Percentiles rank a stretch among this genome's conserved stretches.
These are phyloP conservation scores for Zaprionus africanus DNA, from an alignment of 1,140 invertebrate genomes.

Conservation along the genomic window DNA sequence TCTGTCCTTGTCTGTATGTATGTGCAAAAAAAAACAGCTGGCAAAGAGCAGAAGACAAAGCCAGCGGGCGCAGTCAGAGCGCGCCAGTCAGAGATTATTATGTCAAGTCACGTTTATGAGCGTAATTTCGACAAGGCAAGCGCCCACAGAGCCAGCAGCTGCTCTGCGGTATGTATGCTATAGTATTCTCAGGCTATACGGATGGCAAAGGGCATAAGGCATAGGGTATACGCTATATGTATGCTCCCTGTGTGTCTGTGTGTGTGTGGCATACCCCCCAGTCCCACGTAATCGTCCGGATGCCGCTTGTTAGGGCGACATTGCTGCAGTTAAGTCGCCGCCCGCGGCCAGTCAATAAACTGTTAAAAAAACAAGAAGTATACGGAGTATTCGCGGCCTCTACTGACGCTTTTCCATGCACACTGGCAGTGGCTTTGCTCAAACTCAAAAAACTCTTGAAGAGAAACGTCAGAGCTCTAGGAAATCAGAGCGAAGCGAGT, in stretches of 20 bases:
- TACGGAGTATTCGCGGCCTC: not conserved
- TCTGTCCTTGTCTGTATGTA: slow-evolving; percentile 8
- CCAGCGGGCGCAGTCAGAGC: slow-evolving; percentile 60
- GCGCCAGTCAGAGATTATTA: slow-evolving; percentile 78
- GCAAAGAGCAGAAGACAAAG: slow-evolving; percentile 65
- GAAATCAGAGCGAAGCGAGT: not conserved
- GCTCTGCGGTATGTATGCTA: slow-evolving; percentile 1
- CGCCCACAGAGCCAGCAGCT: slow-evolving; percentile 47
- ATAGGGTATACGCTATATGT: not conserved
- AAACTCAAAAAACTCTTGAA: not conserved
- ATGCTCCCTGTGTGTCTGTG: slow-evolving; percentile 8
- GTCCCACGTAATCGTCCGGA: slow-evolving; percentile 44
- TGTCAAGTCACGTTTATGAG: slow-evolving; percentile 83
- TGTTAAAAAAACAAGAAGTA: slow-evolving; percentile 70
- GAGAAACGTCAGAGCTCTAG: not conserved
- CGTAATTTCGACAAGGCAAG: slow-evolving; percentile 79
- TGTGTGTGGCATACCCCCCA: slow-evolving; percentile 4
- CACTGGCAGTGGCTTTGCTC: not conserved
- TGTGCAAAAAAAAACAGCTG: slow-evolving; percentile 25
- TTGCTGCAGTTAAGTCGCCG: slow-evolving; percentile 75
- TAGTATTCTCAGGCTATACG: not conserved
- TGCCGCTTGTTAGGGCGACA: slow-evolving; percentile 73
- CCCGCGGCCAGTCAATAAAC: slow-evolving; percentile 79
- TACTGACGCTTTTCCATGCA: not conserved
- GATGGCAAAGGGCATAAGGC: not conserved